Conservation (phyloP, 2,797 vertebrate species). For the Ispidina picta region DNA sequence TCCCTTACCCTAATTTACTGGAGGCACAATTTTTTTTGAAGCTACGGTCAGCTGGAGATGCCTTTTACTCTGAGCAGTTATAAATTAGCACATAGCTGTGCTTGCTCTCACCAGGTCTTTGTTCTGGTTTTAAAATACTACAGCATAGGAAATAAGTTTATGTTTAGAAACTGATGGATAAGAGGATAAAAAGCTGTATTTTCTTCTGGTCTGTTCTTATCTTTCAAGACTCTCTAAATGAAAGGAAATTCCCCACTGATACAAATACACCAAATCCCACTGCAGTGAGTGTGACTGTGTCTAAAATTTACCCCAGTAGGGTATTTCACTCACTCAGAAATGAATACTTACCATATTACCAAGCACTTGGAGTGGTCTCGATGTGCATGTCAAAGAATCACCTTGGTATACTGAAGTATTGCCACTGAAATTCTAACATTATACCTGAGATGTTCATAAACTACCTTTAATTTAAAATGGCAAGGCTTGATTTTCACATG, state of each 20-base stretch:
- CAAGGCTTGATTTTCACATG: not conserved
- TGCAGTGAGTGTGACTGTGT: not conserved
- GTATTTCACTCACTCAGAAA: not conserved
- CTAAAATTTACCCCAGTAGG: not conserved
- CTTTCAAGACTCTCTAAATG: not conserved
- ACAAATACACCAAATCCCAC: not conserved
- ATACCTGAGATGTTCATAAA: not conserved
- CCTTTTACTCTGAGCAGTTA: slow-evolving; percentile 63
- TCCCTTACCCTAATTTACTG: slow-evolving; percentile 69
- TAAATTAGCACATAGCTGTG: slow-evolving; percentile 70
- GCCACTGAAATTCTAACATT: not conserved
- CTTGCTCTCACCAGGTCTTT: slow-evolving; percentile 35
- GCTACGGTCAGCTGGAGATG: slow-evolving; percentile 64
- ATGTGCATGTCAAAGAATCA: not conserved
- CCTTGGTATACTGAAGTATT: not conserved
- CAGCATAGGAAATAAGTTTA: not conserved
- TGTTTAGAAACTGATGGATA: not conserved
- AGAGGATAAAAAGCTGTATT: not conserved
- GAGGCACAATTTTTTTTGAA: slow-evolving; percentile 68
- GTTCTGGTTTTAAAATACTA: slow-evolving; percentile 41
- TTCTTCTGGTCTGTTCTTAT: not conserved
- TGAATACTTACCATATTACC: not conserved
- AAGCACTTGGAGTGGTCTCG: not conserved
- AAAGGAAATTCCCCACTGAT: not conserved
- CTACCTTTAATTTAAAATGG: not conserved